Evolutionary conservation across 2,113 vertebrate genomes (phyloP).

Genomic region (Odocoileus virginianus): DNA sequence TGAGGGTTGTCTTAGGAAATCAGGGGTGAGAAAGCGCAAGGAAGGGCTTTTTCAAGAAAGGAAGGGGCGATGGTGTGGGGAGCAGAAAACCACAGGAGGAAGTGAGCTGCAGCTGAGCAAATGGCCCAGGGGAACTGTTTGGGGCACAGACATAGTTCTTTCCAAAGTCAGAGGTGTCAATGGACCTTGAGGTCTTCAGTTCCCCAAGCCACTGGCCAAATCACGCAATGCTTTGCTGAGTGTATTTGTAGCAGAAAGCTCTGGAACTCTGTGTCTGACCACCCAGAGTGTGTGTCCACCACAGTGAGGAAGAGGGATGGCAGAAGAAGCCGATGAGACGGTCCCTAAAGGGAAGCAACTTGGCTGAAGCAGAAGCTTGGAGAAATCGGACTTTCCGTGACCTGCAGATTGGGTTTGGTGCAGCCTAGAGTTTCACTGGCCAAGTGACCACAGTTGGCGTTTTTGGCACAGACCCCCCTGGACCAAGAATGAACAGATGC

Average conservation of each 20-base stretch:
- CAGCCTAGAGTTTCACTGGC: background rate
- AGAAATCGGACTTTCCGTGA: accelerated
- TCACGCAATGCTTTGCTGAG: accelerated
- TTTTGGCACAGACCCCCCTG: accelerated
- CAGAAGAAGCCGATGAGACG: background rate
- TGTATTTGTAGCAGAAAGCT: accelerated
- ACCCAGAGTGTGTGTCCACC: background rate
- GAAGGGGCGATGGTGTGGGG: background rate
- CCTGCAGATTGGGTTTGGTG: accelerated
- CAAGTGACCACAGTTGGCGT: accelerated
- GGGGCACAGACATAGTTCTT: background rate
- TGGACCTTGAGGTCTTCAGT: too few species aligned
- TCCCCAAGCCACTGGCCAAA: background rate
- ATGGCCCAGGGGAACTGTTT: accelerated
- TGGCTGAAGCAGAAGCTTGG: background rate
- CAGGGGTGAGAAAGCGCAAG: accelerated
- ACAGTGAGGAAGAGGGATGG: background rate
- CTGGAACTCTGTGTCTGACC: background rate
- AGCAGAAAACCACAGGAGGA: accelerated
- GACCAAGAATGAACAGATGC: accelerated
- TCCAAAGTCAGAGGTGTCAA: too few species aligned
- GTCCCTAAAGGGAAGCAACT: background rate
- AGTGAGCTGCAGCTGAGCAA: background rate
- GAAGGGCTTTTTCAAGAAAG: background rate
- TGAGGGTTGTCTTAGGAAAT: background rate